These are phyloP conservation scores for Hydrochoerus hydrochaeris DNA, from an alignment of 2,113 vertebrate species.

Conservation along the genomic window DNA sequence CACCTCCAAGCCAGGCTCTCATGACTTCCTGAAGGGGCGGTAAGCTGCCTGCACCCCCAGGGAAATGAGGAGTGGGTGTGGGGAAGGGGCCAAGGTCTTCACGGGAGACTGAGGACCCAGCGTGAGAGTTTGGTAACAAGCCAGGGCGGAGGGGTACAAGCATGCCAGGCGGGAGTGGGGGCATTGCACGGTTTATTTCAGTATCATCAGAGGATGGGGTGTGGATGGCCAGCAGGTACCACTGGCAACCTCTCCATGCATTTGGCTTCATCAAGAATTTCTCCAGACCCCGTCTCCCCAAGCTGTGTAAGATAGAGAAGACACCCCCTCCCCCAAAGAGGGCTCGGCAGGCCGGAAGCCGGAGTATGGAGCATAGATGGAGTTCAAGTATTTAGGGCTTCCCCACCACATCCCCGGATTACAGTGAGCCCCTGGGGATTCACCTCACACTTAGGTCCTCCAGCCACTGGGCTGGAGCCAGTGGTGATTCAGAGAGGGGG, in stretches of 20 bases:
- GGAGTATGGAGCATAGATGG: too few species aligned
- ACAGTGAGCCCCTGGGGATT: not conserved
- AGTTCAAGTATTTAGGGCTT: constrained; percentile 58
- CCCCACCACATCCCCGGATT: not conserved
- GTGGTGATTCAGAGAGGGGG: not conserved
- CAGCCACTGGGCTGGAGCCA: not conserved
- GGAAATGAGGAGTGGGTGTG: not conserved
- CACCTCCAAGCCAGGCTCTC: not conserved
- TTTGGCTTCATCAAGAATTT: constrained; percentile 61
- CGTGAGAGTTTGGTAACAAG: not conserved
- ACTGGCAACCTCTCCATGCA: not conserved
- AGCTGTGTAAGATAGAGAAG: constrained; percentile 32
- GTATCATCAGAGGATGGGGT: constrained; percentile 29
- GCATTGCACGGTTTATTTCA: constrained; percentile 76
- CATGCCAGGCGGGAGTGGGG: not conserved
- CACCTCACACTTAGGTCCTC: not conserved
- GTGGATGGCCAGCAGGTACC: not conserved
- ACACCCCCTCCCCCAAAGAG: not conserved
- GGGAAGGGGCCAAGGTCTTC: not conserved
- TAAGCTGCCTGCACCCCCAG: not conserved
- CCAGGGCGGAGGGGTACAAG: not conserved
- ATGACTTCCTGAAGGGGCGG: not conserved
- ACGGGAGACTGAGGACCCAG: not conserved
- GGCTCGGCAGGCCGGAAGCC: not conserved
- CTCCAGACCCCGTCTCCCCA: not conserved